Conservation (phyloP, 2,888 invertebrate genomes). For the Bruchidius siliquastri region DNA sequence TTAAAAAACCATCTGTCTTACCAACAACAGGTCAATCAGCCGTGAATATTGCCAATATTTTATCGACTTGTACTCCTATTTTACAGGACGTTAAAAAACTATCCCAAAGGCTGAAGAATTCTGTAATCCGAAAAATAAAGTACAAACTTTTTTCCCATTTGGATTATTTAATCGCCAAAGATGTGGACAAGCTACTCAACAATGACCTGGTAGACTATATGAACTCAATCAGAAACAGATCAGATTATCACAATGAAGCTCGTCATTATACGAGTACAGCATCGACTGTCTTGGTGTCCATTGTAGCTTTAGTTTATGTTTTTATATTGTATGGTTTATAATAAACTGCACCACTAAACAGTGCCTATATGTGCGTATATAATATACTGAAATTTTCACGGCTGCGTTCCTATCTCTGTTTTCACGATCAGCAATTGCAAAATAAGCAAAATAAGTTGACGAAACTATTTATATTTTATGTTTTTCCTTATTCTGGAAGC, state of each 20-base stretch:
- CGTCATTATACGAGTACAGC: neutral
- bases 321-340: neutral
- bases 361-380: too few species aligned
- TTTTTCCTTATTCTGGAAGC: too few species aligned
- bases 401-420: too few species aligned
- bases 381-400: too few species aligned
- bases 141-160: conserved; percentile 24
- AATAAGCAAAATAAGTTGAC: too few species aligned
- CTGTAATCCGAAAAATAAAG: conserved; percentile 8
- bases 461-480: too few species aligned
- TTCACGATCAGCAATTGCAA: too few species aligned
- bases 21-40: too few species aligned
- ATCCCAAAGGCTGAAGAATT: conserved; percentile 8
- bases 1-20: too few species aligned
- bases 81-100: conserved; percentile 12
- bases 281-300: neutral
- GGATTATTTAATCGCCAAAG: conserved; percentile 27
- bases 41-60: too few species aligned
- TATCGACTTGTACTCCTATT: too few species aligned
- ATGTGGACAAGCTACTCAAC: conserved; percentile 15
- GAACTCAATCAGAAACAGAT: neutral
- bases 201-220: neutral
- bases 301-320: neutral
- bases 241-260: neutral
- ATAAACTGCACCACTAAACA: neutral